Evolutionary conservation across 2,797 vertebrate species (phyloP), one percentile per base, ranked within the genome.

Genomic region (Tauraco hartlaubi): DNA sequence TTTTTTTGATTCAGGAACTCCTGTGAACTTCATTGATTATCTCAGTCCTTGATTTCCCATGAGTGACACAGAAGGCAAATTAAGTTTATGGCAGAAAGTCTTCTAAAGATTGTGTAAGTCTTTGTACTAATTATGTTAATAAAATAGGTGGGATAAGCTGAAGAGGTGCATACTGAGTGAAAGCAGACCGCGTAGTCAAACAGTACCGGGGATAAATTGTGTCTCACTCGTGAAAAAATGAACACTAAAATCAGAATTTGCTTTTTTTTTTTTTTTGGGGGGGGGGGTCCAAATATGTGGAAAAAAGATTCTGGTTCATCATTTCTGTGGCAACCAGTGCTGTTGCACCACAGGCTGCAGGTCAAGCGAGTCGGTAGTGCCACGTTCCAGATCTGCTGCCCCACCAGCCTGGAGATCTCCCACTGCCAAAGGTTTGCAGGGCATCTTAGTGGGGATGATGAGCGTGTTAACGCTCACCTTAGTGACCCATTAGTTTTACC

Each of bases 31-130:
- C 95, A 96, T 95, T 94, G 95, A 97, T 97, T 96, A 93, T 96
- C 92, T 97, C 94, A 69, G 92, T 85, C 94, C 88, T 44, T 94
- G 76, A 73, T 92, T 96, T 96, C 97, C 97, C 96, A 87, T 80
- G 97, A 97, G 97, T 92, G 97, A 97, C 94, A 80, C 68, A 76
- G 94, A 95, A 96, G 84, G 82, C 78, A 97, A 97, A 97, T 96
- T 95, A 95, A 95, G 91, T 95, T 92, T 79, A 76, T 51, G 75
- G 74, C 52, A 86, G 78, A 92, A 90, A 89, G 48, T 71, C 77
- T 84, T 92, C 77, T 86, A 69, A 92, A 94, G 77, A 76, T 59
- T 46, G 41, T n/a, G 10, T 79, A 59, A 85, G 76, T 85, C 43
- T 85, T 92, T 56, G 33, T 62, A 26, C 31, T 69, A 67, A 76